phyloP scores from a whole-genome alignment of 2,888 invertebrate genomes.

The Cyaniris semiargus region DNA sequence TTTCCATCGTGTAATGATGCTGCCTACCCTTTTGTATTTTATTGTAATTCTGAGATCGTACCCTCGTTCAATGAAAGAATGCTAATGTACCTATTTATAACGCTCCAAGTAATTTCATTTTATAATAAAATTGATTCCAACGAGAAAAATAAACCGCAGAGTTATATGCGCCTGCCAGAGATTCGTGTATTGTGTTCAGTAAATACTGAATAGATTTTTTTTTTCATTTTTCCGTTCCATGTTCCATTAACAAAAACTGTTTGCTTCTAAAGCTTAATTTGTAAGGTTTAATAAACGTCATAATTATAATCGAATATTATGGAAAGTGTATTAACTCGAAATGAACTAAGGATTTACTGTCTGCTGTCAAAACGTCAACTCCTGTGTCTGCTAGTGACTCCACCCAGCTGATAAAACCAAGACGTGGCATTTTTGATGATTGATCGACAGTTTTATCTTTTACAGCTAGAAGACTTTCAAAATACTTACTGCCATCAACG shows the following conservation, averaged over 20 bases:
- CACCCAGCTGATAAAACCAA: not conserved
- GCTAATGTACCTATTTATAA: conserved; percentile 12
- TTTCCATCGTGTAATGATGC: not conserved
- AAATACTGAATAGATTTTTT: not conserved
- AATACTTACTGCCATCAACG: not conserved
- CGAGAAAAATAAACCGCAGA: not conserved
- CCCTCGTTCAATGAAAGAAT: conserved; percentile 4
- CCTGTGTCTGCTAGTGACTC: not conserved
- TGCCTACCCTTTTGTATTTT: conserved; percentile 2
- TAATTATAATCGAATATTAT: not conserved
- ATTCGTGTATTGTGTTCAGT: not conserved
- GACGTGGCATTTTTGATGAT: not conserved
- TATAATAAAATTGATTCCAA: not conserved
- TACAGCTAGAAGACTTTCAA: too few species aligned
- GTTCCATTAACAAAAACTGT: not conserved
- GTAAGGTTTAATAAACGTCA: too few species aligned
- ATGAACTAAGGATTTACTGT: not conserved
- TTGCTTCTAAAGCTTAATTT: not conserved
- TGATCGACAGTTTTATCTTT: not conserved
- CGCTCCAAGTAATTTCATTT: not conserved
- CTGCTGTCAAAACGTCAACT: not conserved
- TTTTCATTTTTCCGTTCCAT: too few species aligned
- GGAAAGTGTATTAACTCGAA: not conserved
- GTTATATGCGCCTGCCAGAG: not conserved
- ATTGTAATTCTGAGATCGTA: conserved; percentile 3